Evolutionary conservation across 2,888 invertebrate genomes (phyloP), one percentile per base, ranked within the genome.

Genomic region (Leptinotarsa tumamoca): DNA sequence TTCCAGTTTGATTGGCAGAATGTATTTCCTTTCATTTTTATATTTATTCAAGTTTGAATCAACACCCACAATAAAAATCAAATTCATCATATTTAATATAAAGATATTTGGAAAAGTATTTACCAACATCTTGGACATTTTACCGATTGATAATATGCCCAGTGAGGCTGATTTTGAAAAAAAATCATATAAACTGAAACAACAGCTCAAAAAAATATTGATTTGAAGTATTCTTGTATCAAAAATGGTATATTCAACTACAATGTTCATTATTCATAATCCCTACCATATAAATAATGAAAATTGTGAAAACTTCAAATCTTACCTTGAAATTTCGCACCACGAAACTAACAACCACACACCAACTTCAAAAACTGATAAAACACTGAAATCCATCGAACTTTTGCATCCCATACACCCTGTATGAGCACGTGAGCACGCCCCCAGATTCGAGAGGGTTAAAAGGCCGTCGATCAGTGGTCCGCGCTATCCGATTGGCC

Each of bases 391-490:
- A 63, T 13, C 14, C 23, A 23, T 21, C 58, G 13, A 27, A 52
- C n/a, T 27, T 27, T 52, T n/a, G 54, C 15, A 51, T n/a, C 54
- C 7, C 43, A 21, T 52, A 76, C 78, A 77, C 81, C 81, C 79
- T 79, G 81, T 80, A 82, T 80, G 78, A 63, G 43, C 23, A 56
- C 67, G 52, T 52, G 79, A 81, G 78, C 82, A 81, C 84, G 82
- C 83, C 83, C 80, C 78, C 81, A 70, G 74, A 77, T 75, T 80
- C 81, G 78, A 82, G 83, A 82, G 85, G 85, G 84, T 84, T 85
- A 84, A 85, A 85, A 85, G 84, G 81, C 80, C 83, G 84, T 66
- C 83, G 85, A 85, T 85, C 85, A 84, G 80, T 82, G 83, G 84
- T 83, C 78, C 75, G 71, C 68, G 66, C 66, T 77, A 63, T 68